Evolutionary conservation across 2,797 vertebrate genomes (phyloP).

Genomic region (Diplodus sargus): DNA sequence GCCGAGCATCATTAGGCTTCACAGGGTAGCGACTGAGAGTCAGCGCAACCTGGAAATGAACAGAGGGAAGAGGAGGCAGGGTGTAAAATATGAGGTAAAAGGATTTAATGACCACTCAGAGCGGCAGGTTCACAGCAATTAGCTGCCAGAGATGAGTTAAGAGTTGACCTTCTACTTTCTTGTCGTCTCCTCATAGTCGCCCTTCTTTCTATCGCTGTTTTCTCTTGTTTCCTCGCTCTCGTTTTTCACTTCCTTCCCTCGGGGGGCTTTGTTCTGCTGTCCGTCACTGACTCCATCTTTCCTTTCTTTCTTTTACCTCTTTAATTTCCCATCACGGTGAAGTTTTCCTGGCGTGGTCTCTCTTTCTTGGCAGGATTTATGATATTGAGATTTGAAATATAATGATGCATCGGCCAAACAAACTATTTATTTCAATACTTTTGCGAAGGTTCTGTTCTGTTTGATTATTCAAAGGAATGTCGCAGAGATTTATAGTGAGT

Average conservation of each 20-base stretch:
- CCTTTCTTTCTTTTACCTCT: background rate
- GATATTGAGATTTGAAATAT: background rate
- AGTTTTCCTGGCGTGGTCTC: background rate
- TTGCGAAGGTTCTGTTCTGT: background rate
- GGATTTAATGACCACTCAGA: slow-evolving; percentile 65
- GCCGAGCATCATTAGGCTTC: slow-evolving; percentile 59
- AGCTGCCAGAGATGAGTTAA: slow-evolving; percentile 48
- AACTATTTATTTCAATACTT: background rate
- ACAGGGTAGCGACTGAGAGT: slow-evolving; percentile 12
- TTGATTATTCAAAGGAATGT: background rate
- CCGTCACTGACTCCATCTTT: background rate
- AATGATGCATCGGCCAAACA: background rate
- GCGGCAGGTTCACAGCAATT: slow-evolving; percentile 62
- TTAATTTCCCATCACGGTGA: background rate
- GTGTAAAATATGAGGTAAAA: slow-evolving; percentile 56
- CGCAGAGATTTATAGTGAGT: background rate
- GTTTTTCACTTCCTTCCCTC: background rate
- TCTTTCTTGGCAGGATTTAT: too few relatives aligned
- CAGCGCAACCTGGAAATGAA: slow-evolving; percentile 29
- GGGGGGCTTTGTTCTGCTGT: background rate
- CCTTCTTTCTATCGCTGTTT: background rate
- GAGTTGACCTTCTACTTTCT: slow-evolving; percentile 53
- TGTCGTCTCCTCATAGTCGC: background rate
- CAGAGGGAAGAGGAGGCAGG: slow-evolving; percentile 7
- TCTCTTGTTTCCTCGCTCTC: background rate